Evolutionary conservation across 2,888 invertebrate species (phyloP), one percentile per base, ranked within the genome.

Genomic region (Linnaemya vulpina): DNA sequence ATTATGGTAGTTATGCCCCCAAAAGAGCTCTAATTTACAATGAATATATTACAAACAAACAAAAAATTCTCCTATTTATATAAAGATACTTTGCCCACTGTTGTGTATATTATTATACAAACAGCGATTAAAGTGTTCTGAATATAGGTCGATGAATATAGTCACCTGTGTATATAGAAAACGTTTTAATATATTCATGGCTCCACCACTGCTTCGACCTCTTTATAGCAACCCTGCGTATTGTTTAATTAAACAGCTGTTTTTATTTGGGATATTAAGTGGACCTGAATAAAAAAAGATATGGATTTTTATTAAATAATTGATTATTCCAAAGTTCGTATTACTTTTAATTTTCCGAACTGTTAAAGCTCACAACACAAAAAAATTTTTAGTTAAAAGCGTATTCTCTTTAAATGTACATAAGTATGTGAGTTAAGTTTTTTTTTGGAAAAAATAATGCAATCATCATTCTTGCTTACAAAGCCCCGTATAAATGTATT

Each of bases 401-500:
- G 58, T 35, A 51, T 73, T 73, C 68, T 35, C 13, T 53, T 71
- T 7, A 40, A 77, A 49, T 20, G 70, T 71, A 82, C 30, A 30
- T 30, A 30, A 30, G 30, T 30, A 82, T 76, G 76, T 65, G 3
- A 71, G 40, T 67, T 22, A n/a, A 13, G 35, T 35, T 53, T n/a
- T 38, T n/a, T 22, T 43, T 10, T 20, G 7, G 7, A 43, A 73
- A 43, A 73, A 79, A 78, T 67, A 79, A 86, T 86, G 83, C 80
- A 86, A 83, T 78, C 83, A 60, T 43, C 83, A 83, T 77, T 83
- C 68, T 68, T 86, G 38, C 83, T 79, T 46, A 70, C 83, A 10
- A 86, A 83, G 9, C 86, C 86, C 40, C 86, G 86, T 74, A 77
- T 79, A 38, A 83, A 80, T 76, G 77, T 86, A 62, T 83, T 83